Percentiles rank a stretch among this genome's conserved stretches.
These are phyloP conservation scores for Metopia argyrocephala DNA, from an alignment of 2,888 invertebrate genomes.

Conservation along the genomic window DNA sequence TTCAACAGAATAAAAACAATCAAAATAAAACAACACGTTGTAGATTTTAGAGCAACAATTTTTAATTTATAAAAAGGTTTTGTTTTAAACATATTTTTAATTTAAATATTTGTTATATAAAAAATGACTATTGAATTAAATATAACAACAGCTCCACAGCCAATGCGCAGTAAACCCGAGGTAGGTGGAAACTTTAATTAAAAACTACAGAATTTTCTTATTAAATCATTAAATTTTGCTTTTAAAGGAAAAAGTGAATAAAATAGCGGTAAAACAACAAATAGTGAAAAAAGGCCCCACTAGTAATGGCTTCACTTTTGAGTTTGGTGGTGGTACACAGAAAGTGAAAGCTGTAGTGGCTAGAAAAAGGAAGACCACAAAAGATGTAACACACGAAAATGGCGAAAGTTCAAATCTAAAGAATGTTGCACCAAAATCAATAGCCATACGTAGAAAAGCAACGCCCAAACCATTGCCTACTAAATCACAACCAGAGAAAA, in stretches of 20 bases:
- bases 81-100: no score
- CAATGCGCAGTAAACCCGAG: constrained; percentile 66
- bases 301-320: constrained; percentile 68
- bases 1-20: background rate
- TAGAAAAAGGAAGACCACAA: constrained; percentile 67
- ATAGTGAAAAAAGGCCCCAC: constrained; percentile 15
- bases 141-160: constrained; percentile 63
- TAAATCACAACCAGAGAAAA: constrained; percentile 20
- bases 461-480: background rate
- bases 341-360: constrained; percentile 76
- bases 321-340: constrained; percentile 69
- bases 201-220: background rate
- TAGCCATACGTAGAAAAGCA: constrained; percentile 48
- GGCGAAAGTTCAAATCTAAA: background rate
- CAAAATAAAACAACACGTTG: constrained; percentile 52
- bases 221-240: background rate
- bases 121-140: constrained; percentile 72
- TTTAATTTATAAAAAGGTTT: background rate
- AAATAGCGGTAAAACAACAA: background rate
- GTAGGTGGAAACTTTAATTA: constrained; percentile 50
- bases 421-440: constrained; percentile 44
- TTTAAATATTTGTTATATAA: background rate
- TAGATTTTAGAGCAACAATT: constrained; percentile 29
- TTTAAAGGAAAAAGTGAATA: constrained; percentile 16
- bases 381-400: background rate